Evolutionary conservation across 2,113 vertebrate species (phyloP).

Genomic region (Malurus elegans): DNA sequence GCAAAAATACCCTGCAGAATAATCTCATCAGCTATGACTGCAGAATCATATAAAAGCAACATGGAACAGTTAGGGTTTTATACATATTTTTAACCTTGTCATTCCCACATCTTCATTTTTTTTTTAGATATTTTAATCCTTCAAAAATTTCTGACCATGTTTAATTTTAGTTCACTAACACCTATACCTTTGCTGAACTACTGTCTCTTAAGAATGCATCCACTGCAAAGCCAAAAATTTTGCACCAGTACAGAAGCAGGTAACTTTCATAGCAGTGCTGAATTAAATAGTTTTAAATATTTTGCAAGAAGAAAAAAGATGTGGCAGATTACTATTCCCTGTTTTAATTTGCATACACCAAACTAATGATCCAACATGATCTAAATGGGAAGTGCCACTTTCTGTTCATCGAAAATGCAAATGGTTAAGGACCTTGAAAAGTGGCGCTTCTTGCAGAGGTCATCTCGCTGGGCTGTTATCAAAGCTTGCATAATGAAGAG

Average conservation of each 20-base stretch:
- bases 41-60: background rate
- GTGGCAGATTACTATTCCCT: background rate
- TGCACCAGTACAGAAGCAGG: background rate
- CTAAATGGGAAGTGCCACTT: background rate
- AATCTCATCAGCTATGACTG: background rate
- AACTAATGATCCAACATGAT: background rate
- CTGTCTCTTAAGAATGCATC: background rate
- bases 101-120: background rate
- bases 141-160: background rate
- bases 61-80: background rate
- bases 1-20: background rate
- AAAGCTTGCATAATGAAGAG: constrained; percentile 28
- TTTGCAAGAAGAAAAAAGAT: background rate
- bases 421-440: constrained; percentile 6
- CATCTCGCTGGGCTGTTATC: background rate
- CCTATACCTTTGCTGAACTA: background rate
- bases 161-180: background rate
- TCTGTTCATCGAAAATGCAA: background rate
- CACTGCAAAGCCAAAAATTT: background rate
- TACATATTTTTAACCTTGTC: background rate
- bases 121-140: background rate
- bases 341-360: background rate
- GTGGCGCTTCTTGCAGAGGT: background rate
- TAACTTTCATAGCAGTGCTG: background rate
- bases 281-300: background rate